phyloP scores from a whole-genome alignment of 2,113 vertebrate species.

The Sturnira hondurensis region DNA sequence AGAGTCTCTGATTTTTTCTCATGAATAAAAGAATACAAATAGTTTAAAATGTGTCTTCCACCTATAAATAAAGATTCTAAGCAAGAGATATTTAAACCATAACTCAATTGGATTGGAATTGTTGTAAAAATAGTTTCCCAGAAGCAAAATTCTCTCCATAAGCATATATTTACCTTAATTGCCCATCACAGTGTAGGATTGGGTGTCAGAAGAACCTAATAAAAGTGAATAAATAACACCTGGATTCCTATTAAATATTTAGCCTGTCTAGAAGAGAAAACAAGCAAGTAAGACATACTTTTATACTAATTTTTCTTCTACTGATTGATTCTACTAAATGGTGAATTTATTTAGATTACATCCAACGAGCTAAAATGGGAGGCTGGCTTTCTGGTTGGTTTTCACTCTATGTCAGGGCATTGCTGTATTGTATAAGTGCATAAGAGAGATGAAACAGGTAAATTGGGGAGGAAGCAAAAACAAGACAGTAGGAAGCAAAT shows the following conservation, averaged over 20 bases:
- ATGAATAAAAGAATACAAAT: not conserved
- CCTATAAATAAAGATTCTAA: not conserved
- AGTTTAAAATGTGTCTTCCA: not conserved
- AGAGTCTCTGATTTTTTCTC: not conserved
- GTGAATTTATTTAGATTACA: conserved; percentile 19
- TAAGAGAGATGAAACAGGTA: not conserved
- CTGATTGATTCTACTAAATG: conserved; percentile 45
- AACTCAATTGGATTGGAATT: not conserved
- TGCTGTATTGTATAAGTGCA: not conserved
- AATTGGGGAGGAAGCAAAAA: not conserved
- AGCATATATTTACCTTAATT: conserved; percentile 66
- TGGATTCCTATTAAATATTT: conserved; percentile 67
- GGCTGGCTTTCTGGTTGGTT: not conserved
- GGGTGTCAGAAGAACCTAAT: conserved; percentile 62
- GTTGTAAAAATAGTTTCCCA: conserved; percentile 12
- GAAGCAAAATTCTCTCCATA: conserved; percentile 27
- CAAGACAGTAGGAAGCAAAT: not conserved
- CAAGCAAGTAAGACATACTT: conserved; percentile 40
- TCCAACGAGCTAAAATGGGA: not conserved
- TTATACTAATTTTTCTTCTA: conserved; percentile 44
- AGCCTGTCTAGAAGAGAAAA: conserved; percentile 54
- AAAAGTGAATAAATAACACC: conserved; percentile 66
- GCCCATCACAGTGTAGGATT: conserved; percentile 47
- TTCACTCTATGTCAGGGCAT: not conserved
- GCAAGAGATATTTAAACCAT: conserved; percentile 3